Conservation (phyloP, 2,888 invertebrate genomes). For the Drosophila helvetica region DNA sequence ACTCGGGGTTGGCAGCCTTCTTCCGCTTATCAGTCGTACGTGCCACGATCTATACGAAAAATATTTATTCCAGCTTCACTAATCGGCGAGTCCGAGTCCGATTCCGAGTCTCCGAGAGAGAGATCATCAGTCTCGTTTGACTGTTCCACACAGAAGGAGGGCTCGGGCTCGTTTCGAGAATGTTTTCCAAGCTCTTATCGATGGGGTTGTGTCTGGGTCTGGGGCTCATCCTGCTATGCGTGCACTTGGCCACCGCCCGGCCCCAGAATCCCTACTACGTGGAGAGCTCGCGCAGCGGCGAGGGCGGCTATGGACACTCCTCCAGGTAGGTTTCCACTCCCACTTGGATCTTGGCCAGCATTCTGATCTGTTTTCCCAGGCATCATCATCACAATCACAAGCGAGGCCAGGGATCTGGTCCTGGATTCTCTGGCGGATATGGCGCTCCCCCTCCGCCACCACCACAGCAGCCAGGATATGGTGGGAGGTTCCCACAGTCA, state of each 20-base stretch:
- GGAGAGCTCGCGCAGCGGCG: slow-evolving; percentile 9
- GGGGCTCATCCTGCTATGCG: slow-evolving; percentile 55
- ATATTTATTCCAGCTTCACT: slow-evolving; percentile 1
- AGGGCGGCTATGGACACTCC: slow-evolving; percentile 14
- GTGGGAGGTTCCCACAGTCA: background rate
- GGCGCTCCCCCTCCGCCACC: background rate
- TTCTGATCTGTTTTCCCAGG: background rate
- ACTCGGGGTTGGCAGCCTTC: slow-evolving; percentile 4
- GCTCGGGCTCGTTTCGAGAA: slow-evolving; percentile 22
- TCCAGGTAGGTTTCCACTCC: slow-evolving; percentile 20
- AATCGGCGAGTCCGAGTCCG: background rate
- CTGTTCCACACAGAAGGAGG: slow-evolving; percentile 12
- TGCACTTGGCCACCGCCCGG: slow-evolving; percentile 48
- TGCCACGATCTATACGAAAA: background rate
- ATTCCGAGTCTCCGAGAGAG: background rate
- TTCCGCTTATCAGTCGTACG: slow-evolving; percentile 36
- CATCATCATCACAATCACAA: slow-evolving; percentile 21
- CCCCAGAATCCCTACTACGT: slow-evolving; percentile 41
- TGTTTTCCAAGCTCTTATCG: slow-evolving; percentile 62
- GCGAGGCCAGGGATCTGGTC: slow-evolving; percentile 1
- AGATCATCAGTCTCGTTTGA: slow-evolving; percentile 48
- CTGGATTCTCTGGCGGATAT: background rate
- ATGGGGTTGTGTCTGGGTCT: slow-evolving; percentile 30
- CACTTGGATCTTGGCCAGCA: no score
- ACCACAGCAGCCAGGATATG: background rate